Evolutionary conservation across 2,113 vertebrate genomes (phyloP).

Genomic region (Alces alces): DNA sequence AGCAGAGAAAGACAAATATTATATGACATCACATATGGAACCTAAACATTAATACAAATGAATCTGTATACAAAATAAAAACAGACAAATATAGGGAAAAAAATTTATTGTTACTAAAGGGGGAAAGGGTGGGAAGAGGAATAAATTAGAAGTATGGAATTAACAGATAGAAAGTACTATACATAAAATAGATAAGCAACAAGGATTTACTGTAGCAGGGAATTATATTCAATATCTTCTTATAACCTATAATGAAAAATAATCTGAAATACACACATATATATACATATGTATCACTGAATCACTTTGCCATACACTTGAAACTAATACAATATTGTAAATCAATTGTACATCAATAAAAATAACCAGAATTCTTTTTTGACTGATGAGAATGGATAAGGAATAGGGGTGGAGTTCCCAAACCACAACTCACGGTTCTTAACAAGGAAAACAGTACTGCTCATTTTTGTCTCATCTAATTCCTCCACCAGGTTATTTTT

Average conservation of each 20-base stretch:
- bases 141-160: neutral
- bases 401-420: neutral
- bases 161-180: neutral
- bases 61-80: neutral
- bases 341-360: neutral
- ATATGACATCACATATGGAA: neutral
- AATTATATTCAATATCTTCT: neutral
- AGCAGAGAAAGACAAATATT: neutral
- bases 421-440: neutral
- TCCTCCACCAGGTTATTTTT: neutral
- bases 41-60: neutral
- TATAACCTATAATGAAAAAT: neutral
- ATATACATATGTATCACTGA: neutral
- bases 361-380: neutral
- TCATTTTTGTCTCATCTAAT: neutral
- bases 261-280: neutral
- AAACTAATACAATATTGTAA: neutral
- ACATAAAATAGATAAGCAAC: neutral
- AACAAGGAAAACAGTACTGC: neutral
- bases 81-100: neutral
- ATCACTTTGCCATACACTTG: neutral
- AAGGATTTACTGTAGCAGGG: neutral
- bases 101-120: neutral
- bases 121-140: neutral
- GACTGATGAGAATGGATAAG: neutral